Evolutionary conservation across 2,113 vertebrate genomes (phyloP).

Genomic region (Epinephelus cyanopodus): DNA sequence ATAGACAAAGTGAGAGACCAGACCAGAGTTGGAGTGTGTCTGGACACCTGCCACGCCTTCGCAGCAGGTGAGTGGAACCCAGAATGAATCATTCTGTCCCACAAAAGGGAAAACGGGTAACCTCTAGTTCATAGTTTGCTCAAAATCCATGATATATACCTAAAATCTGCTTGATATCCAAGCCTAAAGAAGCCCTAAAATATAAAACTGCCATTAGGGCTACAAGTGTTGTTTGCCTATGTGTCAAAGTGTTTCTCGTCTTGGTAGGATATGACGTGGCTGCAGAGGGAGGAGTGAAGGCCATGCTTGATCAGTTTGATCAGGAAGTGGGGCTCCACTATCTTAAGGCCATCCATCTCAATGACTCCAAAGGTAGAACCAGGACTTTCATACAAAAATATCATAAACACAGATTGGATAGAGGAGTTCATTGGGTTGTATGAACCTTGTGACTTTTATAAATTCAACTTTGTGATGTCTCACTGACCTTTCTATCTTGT

Average conservation of each 20-base stretch:
- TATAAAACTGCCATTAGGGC: neutral
- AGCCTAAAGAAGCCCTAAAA: neutral
- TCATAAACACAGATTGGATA: neutral
- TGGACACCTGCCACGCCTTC: slow-evolving; percentile 88
- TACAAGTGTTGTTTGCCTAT: neutral
- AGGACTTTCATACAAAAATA: neutral
- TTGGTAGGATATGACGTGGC: slow-evolving; percentile 83
- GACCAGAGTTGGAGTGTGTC: slow-evolving; percentile 84
- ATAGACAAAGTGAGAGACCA: slow-evolving; percentile 84
- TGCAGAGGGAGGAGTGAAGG: slow-evolving; percentile 79
- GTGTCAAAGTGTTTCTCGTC: neutral
- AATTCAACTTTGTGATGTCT: no score
- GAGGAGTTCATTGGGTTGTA: neutral
- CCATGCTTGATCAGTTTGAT: slow-evolving; percentile 84
- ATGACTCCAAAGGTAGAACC: slow-evolving; percentile 86
- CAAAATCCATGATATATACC: neutral
- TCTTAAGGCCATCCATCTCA: slow-evolving; percentile 85
- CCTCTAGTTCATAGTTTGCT: neutral
- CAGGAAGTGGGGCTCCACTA: slow-evolving; percentile 82
- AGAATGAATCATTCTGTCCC: neutral
- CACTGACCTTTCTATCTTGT: neutral
- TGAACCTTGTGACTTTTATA: neutral
- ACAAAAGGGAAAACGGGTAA: neutral
- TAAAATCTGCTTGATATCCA: neutral
- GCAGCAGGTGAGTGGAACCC: slow-evolving; percentile 80